phyloP scores from a whole-genome alignment of 2,888 invertebrate genomes.

The Protonemura montana region DNA sequence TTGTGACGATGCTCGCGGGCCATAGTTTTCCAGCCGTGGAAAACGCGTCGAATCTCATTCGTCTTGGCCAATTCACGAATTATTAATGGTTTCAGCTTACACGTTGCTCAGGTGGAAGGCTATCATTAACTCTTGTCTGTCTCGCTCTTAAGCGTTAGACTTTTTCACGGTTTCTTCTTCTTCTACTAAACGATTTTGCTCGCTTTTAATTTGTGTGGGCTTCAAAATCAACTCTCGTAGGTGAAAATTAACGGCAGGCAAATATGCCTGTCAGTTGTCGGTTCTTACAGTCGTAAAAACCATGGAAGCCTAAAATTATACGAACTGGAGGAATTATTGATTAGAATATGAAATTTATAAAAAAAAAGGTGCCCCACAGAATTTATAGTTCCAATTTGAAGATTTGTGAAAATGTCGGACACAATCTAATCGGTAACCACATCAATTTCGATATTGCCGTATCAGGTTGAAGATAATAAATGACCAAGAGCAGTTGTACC shows the following conservation, averaged over 20 bases:
- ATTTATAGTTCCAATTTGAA: background rate
- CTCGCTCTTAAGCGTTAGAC: background rate
- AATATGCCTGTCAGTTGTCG: background rate
- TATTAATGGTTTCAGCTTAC: background rate
- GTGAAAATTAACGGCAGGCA: background rate
- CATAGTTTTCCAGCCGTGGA: too few relatives aligned
- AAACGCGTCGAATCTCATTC: too few relatives aligned
- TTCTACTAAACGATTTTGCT: background rate
- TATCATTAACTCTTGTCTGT: background rate
- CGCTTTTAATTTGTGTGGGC: background rate
- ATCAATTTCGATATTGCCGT: background rate
- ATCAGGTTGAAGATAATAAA: conserved; percentile 1
- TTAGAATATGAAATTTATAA: background rate
- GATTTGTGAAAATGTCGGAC: background rate
- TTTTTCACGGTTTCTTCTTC: background rate
- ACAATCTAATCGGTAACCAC: background rate
- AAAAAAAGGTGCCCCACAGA: background rate
- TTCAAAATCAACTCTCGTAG: background rate
- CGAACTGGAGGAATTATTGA: too few relatives aligned
- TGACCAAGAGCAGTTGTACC: background rate
- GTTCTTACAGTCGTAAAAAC: background rate
- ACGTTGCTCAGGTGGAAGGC: background rate
- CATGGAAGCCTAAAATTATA: too few relatives aligned
- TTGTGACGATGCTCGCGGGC: too few relatives aligned
- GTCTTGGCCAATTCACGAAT: too few relatives aligned